Evolutionary conservation across 2,888 invertebrate species (phyloP).

Genomic region (Byasa hedistus): DNA sequence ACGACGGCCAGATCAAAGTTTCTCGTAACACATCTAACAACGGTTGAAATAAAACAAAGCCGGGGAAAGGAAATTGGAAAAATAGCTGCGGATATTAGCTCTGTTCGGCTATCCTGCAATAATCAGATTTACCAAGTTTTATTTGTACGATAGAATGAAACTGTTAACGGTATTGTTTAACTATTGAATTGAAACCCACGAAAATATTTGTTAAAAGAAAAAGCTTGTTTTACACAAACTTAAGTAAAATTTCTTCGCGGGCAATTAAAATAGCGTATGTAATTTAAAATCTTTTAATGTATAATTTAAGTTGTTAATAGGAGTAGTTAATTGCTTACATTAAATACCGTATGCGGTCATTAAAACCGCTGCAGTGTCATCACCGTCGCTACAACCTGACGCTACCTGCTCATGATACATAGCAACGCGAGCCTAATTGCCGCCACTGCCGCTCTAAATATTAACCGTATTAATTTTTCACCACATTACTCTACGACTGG

Average conservation of each 20-base stretch:
- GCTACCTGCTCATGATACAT: slow-evolving; percentile 64
- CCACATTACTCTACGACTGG: not conserved
- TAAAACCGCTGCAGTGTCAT: slow-evolving; percentile 39
- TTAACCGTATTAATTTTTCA: slow-evolving; percentile 1
- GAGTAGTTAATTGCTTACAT: slow-evolving; percentile 29
- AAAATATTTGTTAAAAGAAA: no score
- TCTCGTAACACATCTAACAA: slow-evolving; percentile 16
- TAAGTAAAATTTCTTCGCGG: no score
- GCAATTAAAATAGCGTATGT: no score
- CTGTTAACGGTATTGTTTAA: not conserved
- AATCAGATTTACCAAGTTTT: slow-evolving; percentile 21
- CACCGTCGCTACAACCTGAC: slow-evolving; percentile 59
- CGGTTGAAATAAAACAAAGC: slow-evolving; percentile 25
- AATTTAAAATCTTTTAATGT: not conserved
- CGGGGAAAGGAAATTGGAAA: slow-evolving; percentile 24
- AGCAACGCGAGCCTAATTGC: slow-evolving; percentile 58
- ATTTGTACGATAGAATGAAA: slow-evolving; percentile 16
- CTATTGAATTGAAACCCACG: not conserved
- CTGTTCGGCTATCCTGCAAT: slow-evolving; percentile 16
- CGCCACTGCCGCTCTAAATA: slow-evolving; percentile 40
- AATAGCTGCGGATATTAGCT: slow-evolving; percentile 24
- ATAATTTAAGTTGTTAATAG: not conserved
- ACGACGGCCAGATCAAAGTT: slow-evolving; percentile 20
- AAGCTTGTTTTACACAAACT: no score
- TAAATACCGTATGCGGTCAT: slow-evolving; percentile 42